Conservation (phyloP, 2,113 vertebrate species). For the Seriola quinqueradiata region DNA sequence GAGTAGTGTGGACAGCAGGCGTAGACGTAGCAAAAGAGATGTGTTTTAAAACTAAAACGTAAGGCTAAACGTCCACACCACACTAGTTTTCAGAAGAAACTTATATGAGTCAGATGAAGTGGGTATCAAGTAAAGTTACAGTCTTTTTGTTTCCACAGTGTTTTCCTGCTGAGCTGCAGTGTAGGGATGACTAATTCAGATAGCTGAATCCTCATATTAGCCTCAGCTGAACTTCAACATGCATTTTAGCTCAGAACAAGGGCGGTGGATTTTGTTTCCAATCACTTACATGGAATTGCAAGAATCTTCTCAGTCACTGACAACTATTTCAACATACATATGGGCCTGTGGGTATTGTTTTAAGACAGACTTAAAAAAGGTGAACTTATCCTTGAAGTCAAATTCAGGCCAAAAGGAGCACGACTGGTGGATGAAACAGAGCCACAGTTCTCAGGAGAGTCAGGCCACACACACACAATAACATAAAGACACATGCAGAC, state of each 20-base stretch:
- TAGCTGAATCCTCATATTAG: neutral
- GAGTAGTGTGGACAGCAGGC: no score
- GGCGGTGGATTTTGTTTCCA: neutral
- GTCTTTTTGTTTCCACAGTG: neutral
- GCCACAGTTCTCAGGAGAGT: slow-evolving; percentile 33
- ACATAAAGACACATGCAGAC: slow-evolving; percentile 23
- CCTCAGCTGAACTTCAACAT: slow-evolving; percentile 10
- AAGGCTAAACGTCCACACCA: no score
- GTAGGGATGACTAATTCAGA: slow-evolving; percentile 1
- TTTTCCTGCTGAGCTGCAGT: neutral
- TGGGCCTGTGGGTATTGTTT: neutral
- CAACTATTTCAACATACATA: neutral
- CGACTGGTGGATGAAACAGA: slow-evolving; percentile 48
- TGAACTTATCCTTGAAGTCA: slow-evolving; percentile 20
- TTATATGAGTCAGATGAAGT: neutral
- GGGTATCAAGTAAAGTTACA: neutral
- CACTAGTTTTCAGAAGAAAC: neutral
- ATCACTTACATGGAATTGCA: neutral
- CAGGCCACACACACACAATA: slow-evolving; percentile 32
- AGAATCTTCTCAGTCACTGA: neutral
- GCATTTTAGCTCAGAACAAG: neutral
- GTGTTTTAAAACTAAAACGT: neutral
- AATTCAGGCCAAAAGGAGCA: slow-evolving; percentile 42
- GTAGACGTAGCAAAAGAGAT: neutral
- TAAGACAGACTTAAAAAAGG: neutral